Base-by-base conservation (phyloP, 2,888 invertebrate genomes). In the Drosophila gaucha region DNA sequence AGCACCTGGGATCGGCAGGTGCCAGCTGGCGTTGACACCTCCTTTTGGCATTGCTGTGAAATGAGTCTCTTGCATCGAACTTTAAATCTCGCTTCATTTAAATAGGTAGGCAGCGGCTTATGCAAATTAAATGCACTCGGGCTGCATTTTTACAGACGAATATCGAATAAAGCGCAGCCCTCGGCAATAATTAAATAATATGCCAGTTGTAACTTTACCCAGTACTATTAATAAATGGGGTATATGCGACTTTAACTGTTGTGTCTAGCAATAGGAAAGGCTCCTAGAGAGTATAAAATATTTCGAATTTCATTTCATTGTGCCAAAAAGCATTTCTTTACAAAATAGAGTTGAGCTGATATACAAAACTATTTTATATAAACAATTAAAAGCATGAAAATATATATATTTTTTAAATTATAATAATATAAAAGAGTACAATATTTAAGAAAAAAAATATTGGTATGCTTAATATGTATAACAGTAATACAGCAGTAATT, bases 111-210 rank as follows among this genome's bases (percentile, higher is more conserved):
- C 66, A 22, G 51, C 38, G 44, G 38, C 71, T 41, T 39, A 71
- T 70, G 60, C 71, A 76, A 66, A 60, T 76, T 72, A 67, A 72
- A 66, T 66, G 71, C 62, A 67, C 49, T 72, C 39, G 9, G 30
- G 14, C 28, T 71, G 60, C 54, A 70, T 69, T 59, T 74, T 64
- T 69, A 50, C 71, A 41, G 57, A 41, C 55, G 22, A 4, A 54
- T 28, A 44, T 70, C 57, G 44, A 18, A 55, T 44, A 54, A 65
- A 75, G 36, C 54, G 47, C 63, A 55, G 63, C 75, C 86, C 67
- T 46, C 36, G 77, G 72, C 69, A 62, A 73, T 88, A 84, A 84
- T 84, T 84, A 84, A 88, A 84, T 88, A 88, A 86, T 70, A 74
- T 73, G 52, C 59, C 58, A 62, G 36, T 56, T 65, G 68, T 64